Conservation (phyloP, 2,797 vertebrate species). For the Limosa lapponica region DNA sequence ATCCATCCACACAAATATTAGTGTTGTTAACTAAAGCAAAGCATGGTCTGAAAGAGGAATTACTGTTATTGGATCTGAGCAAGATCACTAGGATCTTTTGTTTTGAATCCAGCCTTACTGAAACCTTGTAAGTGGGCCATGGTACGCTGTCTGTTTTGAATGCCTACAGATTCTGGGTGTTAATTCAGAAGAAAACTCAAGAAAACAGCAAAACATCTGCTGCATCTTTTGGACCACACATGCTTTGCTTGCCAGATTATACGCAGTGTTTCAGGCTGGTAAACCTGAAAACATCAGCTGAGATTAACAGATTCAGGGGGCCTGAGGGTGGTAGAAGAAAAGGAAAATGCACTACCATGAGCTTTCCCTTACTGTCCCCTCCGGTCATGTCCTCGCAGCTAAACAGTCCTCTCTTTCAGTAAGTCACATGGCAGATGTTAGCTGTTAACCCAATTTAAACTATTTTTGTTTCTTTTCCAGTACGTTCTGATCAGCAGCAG, state of each 20-base stretch:
- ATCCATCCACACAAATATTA: not conserved
- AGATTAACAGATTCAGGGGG: not conserved
- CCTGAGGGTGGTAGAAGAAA: not conserved
- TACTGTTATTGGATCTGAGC: slow-evolving; percentile 26
- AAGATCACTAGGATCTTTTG: slow-evolving; percentile 6
- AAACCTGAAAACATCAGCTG: not conserved
- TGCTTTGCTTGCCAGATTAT: slow-evolving; percentile 14
- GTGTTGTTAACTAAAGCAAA: not conserved
- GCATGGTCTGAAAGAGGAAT: slow-evolving; percentile 5
- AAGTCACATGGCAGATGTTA: slow-evolving; percentile 51
- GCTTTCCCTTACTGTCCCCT: not conserved
- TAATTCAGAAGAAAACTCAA: not conserved
- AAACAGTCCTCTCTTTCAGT: slow-evolving; percentile 36
- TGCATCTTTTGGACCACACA: not conserved
- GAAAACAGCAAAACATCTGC: not conserved
- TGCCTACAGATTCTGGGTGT: not conserved
- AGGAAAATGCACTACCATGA: not conserved
- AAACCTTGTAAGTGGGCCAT: not conserved
- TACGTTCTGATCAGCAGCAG: not conserved
- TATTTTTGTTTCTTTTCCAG: slow-evolving; percentile 68
- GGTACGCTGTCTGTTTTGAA: slow-evolving; percentile 13
- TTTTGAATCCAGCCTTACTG: slow-evolving; percentile 35
- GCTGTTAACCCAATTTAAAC: slow-evolving; percentile 47
- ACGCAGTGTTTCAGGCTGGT: not conserved
- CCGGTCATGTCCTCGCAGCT: not conserved